These are phyloP conservation scores for Falco biarmicus DNA, from an alignment of 2,797 vertebrate species.

Conservation along the genomic window DNA sequence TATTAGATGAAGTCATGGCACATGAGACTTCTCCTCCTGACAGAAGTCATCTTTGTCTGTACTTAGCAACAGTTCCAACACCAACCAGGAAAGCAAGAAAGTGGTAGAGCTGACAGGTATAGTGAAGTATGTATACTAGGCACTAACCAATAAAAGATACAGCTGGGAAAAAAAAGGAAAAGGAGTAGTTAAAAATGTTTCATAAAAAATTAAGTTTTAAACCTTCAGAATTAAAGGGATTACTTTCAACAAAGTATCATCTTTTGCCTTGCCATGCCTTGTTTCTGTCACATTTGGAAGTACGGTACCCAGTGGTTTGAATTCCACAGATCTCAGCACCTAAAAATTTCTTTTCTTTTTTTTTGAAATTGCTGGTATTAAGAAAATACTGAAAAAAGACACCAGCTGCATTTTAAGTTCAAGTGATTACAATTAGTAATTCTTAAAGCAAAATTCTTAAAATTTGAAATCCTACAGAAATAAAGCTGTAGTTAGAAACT, in stretches of 20 bases:
- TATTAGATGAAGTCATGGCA: background rate
- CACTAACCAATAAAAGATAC: background rate
- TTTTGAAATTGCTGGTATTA: background rate
- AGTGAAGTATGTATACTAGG: background rate
- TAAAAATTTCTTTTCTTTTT: background rate
- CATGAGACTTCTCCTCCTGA: background rate
- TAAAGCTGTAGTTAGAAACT: background rate
- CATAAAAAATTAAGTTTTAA: background rate
- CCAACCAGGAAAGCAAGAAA: background rate
- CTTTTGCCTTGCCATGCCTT: background rate
- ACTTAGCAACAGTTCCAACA: background rate
- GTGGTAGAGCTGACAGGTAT: background rate
- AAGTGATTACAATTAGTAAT: background rate
- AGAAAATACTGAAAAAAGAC: background rate
- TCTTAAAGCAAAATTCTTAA: background rate
- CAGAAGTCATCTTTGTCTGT: background rate
- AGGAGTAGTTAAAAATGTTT: background rate
- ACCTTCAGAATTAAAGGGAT: background rate
- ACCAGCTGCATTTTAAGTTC: background rate
- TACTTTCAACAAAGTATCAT: background rate
- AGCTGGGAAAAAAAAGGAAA: background rate
- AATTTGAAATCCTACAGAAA: background rate
- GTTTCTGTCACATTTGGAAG: background rate
- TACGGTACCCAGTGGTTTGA: background rate
- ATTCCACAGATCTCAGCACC: background rate